Percentiles rank a stretch among this genome's conserved stretches.
These are phyloP conservation scores for Silurus glanis DNA, from an alignment of 2,113 vertebrate genomes.

Conservation along the genomic window DNA sequence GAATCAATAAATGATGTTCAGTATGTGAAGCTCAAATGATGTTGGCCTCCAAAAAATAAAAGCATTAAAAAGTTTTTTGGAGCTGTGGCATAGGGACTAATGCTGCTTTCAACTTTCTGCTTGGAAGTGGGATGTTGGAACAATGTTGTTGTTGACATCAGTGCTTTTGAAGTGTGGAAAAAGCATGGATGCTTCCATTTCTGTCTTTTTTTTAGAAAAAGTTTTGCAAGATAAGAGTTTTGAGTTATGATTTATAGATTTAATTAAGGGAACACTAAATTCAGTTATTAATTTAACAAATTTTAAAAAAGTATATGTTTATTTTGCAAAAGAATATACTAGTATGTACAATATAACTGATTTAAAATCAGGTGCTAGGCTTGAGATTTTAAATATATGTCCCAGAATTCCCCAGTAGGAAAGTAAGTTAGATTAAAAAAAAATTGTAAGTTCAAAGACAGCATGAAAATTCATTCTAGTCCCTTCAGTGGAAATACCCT, in stretches of 20 bases:
- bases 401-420: not conserved
- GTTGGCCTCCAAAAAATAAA: not conserved
- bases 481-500: not conserved
- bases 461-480: not conserved
- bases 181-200: not conserved
- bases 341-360: not conserved
- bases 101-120: not conserved
- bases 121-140: not conserved
- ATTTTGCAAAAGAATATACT: not conserved
- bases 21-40: not conserved
- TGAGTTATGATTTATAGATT: no score
- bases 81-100: not conserved
- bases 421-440: not conserved
- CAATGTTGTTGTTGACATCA: not conserved
- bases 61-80: not conserved
- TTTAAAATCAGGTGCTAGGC: not conserved
- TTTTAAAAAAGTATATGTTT: not conserved
- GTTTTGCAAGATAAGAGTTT: not conserved
- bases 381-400: not conserved
- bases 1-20: not conserved
- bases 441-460: not conserved
- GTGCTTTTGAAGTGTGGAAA: not conserved
- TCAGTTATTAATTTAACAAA: not conserved
- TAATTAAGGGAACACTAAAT: not conserved
- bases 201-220: not conserved